Evolutionary conservation across 2,888 invertebrate genomes (phyloP).

Genomic region (Andrena minutula): DNA sequence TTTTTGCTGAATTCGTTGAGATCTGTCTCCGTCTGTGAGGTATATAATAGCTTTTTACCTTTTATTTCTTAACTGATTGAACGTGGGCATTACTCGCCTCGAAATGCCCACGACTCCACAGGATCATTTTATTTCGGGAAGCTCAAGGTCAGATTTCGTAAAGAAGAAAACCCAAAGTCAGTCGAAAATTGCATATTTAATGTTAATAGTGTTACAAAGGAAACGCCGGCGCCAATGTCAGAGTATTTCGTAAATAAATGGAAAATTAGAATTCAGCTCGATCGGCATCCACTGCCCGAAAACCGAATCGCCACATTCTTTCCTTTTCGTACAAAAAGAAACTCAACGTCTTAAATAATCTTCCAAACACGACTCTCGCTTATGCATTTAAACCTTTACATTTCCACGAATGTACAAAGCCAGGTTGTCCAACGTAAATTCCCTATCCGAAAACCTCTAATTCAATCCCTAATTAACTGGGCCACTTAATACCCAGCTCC

Average conservation of each 20-base stretch:
- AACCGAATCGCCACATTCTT: constrained; percentile 12
- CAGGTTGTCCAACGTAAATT: neutral
- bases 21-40: neutral
- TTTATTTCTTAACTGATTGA: neutral
- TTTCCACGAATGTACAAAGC: constrained; percentile 19
- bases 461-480: too few relatives aligned
- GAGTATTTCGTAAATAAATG: constrained; percentile 28
- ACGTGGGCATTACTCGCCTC: neutral
- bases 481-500: too few relatives aligned
- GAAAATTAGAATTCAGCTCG: constrained; percentile 8
- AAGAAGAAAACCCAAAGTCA: neutral
- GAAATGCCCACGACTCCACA: neutral
- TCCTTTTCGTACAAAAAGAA: constrained; percentile 18
- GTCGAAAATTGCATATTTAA: constrained; percentile 38
- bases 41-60: neutral
- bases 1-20: neutral
- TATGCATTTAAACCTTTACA: neutral
- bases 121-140: too few relatives aligned
- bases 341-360: constrained; percentile 20
- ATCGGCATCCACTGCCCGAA: constrained; percentile 11
- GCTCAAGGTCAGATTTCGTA: too few relatives aligned
- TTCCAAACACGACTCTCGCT: neutral
- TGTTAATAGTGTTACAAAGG: constrained; percentile 30
- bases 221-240: constrained; percentile 21
- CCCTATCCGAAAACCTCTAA: neutral